Base-by-base conservation (phyloP, 2,797 vertebrate species). In the Limnodromus scolopaceus region DNA sequence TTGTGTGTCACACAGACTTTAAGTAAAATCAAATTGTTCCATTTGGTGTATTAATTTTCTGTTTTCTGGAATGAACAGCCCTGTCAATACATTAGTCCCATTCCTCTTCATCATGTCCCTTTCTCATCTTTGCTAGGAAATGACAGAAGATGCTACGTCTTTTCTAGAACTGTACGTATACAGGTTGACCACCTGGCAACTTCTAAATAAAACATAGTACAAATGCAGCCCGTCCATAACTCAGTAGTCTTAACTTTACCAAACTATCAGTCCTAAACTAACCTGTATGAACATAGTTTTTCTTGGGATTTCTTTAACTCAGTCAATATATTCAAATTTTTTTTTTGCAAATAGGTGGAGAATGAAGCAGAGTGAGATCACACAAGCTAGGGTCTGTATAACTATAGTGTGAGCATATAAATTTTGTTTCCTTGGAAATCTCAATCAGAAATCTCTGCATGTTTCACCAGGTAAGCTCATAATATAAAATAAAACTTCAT, bases 71-170 rank as follows among this genome's bases (percentile, higher is more conserved):
- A 69, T 58, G 32, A 79, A 4, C 7, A 65, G 5, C 6, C 4
- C 5, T 75, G 15, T 71, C 20, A 38, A 24, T 11, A 48, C 14
- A 48, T 41, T 13, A 75, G 38, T 60, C 24, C 6, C 0, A 0
- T 30, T 55, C 36, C 6, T 46, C 27, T 81, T 0, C 0, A 17
- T 58, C 41, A 14, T 10, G 8, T 18, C 4, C 7, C 20, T 77
- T 80, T 63, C 10, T 34, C 15, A 3, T 22, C 16, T 76, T 87
- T 60, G 13, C 30, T 60, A 19, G 38, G 55, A 60, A 83, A 30
- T 7, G n/a, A 36, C 14, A 76, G 8, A 9, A 80, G 34, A 58
- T 54, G 20, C 3, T 57, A 5, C 8, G 58, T 49, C 16, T 85
- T 72, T 83, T 76, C 20, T 48, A 82, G 12, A 38, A 32, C 2